A percentile compares a stretch with the other conserved stretches of the same genome.
phyloP scores from a whole-genome alignment of 2,113 vertebrate genomes.

The Collichthys lucidus region DNA sequence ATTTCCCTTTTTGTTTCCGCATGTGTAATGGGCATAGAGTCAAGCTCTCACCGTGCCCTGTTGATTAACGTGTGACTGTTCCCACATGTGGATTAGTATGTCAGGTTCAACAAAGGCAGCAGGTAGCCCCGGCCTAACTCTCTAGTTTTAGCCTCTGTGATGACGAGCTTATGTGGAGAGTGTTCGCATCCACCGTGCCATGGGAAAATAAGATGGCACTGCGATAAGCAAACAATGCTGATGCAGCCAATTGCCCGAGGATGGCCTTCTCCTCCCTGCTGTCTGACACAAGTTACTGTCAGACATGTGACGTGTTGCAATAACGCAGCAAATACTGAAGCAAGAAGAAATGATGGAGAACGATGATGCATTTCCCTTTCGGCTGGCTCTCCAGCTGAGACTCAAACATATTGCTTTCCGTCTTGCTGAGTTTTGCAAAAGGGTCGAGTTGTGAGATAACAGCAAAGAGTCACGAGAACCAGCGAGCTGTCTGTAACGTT shows the following conservation, averaged over 20 bases:
- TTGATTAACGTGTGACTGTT: background rate
- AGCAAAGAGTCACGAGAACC: background rate
- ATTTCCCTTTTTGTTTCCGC: constrained; percentile 47
- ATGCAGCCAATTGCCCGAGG: constrained; percentile 46
- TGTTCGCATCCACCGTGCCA: constrained; percentile 21
- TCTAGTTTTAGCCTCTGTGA: background rate
- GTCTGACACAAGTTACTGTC: background rate
- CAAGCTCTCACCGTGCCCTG: background rate
- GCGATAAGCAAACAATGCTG: constrained; percentile 59
- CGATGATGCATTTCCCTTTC: constrained; percentile 10
- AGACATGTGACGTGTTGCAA: constrained; percentile 13
- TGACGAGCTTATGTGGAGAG: constrained; percentile 11
- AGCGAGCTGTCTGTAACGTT: background rate
- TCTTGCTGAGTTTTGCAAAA: background rate
- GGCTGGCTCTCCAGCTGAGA: background rate
- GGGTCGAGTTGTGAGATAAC: background rate
- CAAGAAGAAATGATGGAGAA: background rate
- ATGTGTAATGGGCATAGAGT: background rate
- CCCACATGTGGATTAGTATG: background rate
- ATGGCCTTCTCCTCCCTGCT: constrained; percentile 3
- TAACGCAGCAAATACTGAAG: background rate
- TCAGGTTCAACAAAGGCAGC: background rate
- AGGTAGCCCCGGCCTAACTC: background rate
- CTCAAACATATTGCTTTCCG: background rate
- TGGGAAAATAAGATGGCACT: constrained; percentile 59